Conservation (phyloP, 1,140 invertebrate genomes). For the Orussus abietinus region DNA sequence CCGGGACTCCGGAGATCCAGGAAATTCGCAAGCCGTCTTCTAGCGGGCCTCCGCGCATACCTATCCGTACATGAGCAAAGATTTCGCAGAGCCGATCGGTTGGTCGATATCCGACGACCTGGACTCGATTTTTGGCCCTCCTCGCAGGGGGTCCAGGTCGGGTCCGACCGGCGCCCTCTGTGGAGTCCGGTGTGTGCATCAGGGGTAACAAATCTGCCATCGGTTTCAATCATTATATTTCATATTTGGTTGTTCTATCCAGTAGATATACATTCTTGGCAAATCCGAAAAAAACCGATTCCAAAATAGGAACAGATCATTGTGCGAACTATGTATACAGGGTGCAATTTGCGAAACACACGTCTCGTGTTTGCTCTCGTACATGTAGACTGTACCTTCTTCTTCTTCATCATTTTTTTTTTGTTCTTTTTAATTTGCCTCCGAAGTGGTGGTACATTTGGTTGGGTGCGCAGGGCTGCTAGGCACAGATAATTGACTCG, state of each 20-base stretch:
- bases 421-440: slow-evolving; percentile 43
- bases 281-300: slow-evolving; percentile 45
- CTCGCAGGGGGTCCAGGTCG: no score
- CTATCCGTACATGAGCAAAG: no score
- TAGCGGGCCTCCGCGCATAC: no score
- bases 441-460: slow-evolving; percentile 54
- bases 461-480: slow-evolving; percentile 55
- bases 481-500: slow-evolving; percentile 58
- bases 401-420: slow-evolving; percentile 18
- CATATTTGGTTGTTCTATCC: slow-evolving; percentile 37
- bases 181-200: no score
- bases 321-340: slow-evolving; percentile 50
- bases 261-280: slow-evolving; percentile 45
- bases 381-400: slow-evolving; percentile 4
- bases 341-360: slow-evolving; percentile 44
- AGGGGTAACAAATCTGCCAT: slow-evolving; percentile 38
- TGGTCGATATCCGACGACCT: no score
- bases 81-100: no score
- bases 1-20: no score
- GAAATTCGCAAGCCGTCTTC: no score
- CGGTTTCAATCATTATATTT: slow-evolving; percentile 44
- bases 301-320: slow-evolving; percentile 48
- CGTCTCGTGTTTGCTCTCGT: slow-evolving; percentile 11
- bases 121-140: no score
- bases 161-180: no score